These are phyloP conservation scores for Cirrhinus molitorella DNA, from an alignment of 2,797 vertebrate genomes.

Conservation along the genomic window DNA sequence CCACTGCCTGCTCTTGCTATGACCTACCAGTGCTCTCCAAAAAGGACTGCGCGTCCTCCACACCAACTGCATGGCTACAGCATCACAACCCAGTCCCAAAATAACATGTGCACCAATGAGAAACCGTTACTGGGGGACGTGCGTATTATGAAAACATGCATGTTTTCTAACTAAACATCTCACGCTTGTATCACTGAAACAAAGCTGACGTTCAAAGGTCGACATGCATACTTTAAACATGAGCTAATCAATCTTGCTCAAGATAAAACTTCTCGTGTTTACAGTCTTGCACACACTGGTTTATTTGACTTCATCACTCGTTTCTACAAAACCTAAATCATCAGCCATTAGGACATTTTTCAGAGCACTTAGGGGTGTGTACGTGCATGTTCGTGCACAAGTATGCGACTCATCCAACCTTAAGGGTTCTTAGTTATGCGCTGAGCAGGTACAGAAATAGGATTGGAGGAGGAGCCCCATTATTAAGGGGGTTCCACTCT, in stretches of 20 bases:
- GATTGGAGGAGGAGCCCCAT: constrained; percentile 63
- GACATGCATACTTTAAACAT: constrained; percentile 2
- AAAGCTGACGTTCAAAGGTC: background rate
- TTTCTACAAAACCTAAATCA: constrained; percentile 41
- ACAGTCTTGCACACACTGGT: background rate
- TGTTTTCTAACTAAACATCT: constrained; percentile 20
- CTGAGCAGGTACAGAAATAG: constrained; percentile 50
- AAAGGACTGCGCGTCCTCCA: constrained; percentile 68
- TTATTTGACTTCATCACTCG: background rate
- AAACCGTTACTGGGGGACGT: constrained; percentile 21
- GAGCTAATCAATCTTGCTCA: background rate
- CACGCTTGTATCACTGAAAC: background rate
- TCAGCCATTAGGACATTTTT: constrained; percentile 34
- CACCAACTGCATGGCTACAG: constrained; percentile 73
- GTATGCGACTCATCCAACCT: constrained; percentile 48
- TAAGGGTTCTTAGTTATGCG: constrained; percentile 43
- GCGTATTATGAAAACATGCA: constrained; percentile 19
- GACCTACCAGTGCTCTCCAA: constrained; percentile 69
- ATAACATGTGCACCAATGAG: constrained; percentile 76
- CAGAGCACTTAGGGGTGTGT: background rate
- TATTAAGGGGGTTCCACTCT: constrained; percentile 69
- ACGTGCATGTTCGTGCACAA: constrained; percentile 20
- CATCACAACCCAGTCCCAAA: constrained; percentile 75
- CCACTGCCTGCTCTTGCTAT: constrained; percentile 52
- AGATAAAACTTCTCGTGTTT: background rate